Percentiles rank a stretch among this genome's conserved stretches.
These are phyloP conservation scores for Vulpes ferrilata DNA, from an alignment of 2,113 vertebrate genomes.

Conservation along the genomic window DNA sequence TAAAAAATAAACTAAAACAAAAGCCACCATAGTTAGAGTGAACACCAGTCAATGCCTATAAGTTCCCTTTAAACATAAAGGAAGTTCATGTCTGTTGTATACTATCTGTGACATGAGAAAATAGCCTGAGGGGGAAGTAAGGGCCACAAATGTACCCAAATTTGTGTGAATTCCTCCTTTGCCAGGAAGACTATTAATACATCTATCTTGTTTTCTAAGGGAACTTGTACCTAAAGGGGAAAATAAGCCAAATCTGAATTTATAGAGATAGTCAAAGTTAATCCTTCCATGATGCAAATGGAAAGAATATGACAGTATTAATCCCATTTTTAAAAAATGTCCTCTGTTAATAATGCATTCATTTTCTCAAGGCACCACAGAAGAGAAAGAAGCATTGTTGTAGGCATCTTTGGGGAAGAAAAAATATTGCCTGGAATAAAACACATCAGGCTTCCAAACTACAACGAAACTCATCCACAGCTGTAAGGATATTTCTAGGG, in stretches of 20 bases:
- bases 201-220: neutral
- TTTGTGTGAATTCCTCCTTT: neutral
- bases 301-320: neutral
- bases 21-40: neutral
- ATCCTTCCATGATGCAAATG: constrained; percentile 13
- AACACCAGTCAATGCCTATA: neutral
- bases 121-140: neutral
- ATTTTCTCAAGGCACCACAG: neutral
- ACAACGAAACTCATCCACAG: neutral
- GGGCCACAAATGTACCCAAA: neutral
- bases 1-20: neutral
- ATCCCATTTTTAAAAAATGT: neutral
- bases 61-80: neutral
- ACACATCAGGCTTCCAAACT: neutral
- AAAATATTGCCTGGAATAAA: neutral
- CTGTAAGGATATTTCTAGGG: neutral
- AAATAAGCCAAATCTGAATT: neutral
- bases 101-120: neutral
- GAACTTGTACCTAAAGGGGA: neutral
- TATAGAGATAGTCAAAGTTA: constrained; percentile 8
- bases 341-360: neutral
- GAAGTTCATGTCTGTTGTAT: neutral
- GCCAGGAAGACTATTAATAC: neutral
- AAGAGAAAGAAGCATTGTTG: neutral
- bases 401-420: neutral